Evolutionary conservation across 2,797 vertebrate species (phyloP).

Genomic region (Selene dorsalis): DNA sequence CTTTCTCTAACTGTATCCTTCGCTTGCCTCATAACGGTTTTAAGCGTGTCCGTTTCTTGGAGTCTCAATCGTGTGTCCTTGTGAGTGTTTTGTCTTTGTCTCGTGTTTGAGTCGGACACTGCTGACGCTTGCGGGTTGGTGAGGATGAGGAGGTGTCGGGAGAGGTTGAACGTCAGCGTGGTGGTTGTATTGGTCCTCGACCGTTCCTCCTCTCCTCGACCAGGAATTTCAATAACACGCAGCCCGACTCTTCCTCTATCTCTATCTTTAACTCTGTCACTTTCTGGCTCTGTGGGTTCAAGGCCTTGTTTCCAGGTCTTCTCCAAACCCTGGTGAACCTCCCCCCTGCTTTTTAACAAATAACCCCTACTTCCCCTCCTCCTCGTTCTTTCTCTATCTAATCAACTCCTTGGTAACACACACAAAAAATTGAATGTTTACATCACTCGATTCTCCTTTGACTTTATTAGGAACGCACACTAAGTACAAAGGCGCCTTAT

Average conservation of each 20-base stretch:
- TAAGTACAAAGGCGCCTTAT: slow-evolving; percentile 87
- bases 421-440: slow-evolving; percentile 88
- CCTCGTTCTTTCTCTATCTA: slow-evolving; percentile 66
- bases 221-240: slow-evolving; percentile 35
- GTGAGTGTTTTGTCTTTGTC: slow-evolving; percentile 83
- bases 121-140: slow-evolving; percentile 59
- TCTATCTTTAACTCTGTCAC: slow-evolving; percentile 40
- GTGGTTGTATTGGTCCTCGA: slow-evolving; percentile 38
- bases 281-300: slow-evolving; percentile 51
- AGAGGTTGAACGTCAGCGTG: slow-evolving; percentile 7
- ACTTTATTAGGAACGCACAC: slow-evolving; percentile 85
- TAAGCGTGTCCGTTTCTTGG: slow-evolving; percentile 70
- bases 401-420: slow-evolving; percentile 80
- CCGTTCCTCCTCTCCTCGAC: slow-evolving; percentile 50
- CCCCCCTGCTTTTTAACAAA: slow-evolving; percentile 45
- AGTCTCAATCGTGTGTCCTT: slow-evolving; percentile 75
- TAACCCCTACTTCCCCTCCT: slow-evolving; percentile 37
- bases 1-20: slow-evolving; percentile 62
- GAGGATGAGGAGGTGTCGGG: slow-evolving; percentile 16
- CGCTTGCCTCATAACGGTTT: slow-evolving; percentile 75
- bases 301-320: slow-evolving; percentile 49
- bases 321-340: slow-evolving; percentile 32
- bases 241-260: slow-evolving; percentile 45
- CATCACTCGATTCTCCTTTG: slow-evolving; percentile 86
- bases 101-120: slow-evolving; percentile 76